Evolutionary conservation across 2,888 invertebrate species (phyloP), one percentile per base, ranked within the genome.

Genomic region (Orchesella flavescens): DNA sequence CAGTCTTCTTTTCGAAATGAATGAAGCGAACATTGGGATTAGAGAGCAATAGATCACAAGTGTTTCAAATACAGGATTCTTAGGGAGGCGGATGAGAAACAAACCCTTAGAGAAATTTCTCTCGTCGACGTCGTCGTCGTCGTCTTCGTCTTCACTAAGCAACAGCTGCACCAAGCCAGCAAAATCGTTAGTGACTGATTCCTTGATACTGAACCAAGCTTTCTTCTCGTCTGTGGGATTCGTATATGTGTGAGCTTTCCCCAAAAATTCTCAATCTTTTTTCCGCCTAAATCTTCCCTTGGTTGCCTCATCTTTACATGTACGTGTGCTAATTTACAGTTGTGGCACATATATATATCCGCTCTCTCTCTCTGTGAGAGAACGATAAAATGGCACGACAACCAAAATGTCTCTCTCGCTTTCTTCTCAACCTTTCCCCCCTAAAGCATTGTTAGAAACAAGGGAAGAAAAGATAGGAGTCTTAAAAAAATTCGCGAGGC

Each of bases 391-490:
- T 66, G 15, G 66, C 15, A 53, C 53, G 53, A 53, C 53, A 53
- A 53, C 15, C 53, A 53, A 53, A 53, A n/a, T n/a, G 10, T 53
- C 53, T 53, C 53, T n/a, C 53, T 53, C 13, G 17, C 19, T 19
- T 57, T 19, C 5, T 55, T 55, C 55, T 55, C 66, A 12, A 15
- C 13, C 19, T 61, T 74, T 63, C 21, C 63, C 21, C 63, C 74
- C 65, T 23, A 44, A 63, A 74, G 65, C 74, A 65, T 74, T 46
- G 49, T 65, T 65, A 74, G n/a, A 65, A 65, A 17, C n/a, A 23
- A 23, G 63, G 63, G 61, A 53, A 59, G 74, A 74, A 74, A 46
- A 74, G n/a, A 74, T 61, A 74, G 74, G 1, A 63, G 24, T 63
- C 10, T 19, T 1, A 1, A 57, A 57, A 19, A n/a, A 34, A 2